Percentiles rank a stretch among this genome's conserved stretches.
These are phyloP conservation scores for Pinctada fucata DNA, from an alignment of 2,888 invertebrate species.

Conservation along the genomic window DNA sequence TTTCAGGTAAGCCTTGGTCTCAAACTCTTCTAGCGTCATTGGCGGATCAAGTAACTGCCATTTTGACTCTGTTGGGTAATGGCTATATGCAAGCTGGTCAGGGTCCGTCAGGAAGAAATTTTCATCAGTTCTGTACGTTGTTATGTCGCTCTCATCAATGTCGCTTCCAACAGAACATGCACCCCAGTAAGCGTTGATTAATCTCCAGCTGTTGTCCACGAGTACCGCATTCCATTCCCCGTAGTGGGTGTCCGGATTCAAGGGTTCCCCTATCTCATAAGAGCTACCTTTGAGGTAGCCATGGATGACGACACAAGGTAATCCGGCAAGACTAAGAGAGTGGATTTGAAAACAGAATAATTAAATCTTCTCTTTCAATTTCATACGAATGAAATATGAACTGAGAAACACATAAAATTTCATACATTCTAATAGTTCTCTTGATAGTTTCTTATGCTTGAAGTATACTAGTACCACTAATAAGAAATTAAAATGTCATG, in stretches of 20 bases:
- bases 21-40: constrained; percentile 61
- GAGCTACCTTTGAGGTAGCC: constrained; percentile 70
- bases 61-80: constrained; percentile 62
- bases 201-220: constrained; percentile 67
- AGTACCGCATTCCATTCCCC: constrained; percentile 74
- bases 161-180: constrained; percentile 60
- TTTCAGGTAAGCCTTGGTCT: constrained; percentile 67
- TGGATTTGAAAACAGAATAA: constrained; percentile 18
- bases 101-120: constrained; percentile 73
- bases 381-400: no score
- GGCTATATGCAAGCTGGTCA: constrained; percentile 65
- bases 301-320: constrained; percentile 68
- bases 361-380: background rate
- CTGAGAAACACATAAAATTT: no score
- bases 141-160: constrained; percentile 26
- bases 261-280: constrained; percentile 65
- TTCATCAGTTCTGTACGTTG: constrained; percentile 57
- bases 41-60: constrained; percentile 69
- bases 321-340: constrained; percentile 59
- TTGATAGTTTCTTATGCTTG: no score
- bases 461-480: no score
- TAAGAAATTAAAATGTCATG: no score
- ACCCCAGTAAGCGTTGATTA: constrained; percentile 72
- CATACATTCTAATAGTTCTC: no score
- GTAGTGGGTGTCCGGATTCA: constrained; percentile 63